phyloP scores from a whole-genome alignment of 2,797 vertebrate genomes.

The Okamejei kenojei region DNA sequence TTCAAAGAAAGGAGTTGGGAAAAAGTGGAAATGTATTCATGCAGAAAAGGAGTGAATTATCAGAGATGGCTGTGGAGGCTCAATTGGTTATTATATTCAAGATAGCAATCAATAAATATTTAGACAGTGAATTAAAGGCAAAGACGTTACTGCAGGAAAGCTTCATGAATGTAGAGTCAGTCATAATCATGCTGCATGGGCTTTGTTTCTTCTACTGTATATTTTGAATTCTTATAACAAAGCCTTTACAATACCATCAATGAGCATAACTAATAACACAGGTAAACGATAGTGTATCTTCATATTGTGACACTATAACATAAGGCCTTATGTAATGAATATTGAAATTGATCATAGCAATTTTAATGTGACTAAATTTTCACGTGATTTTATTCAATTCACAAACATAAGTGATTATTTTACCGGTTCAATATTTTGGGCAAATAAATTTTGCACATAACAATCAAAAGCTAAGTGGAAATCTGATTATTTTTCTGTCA shows the following conservation, averaged over 20 bases:
- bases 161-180: no score
- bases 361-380: neutral
- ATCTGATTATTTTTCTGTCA: neutral
- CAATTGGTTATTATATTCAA: no score
- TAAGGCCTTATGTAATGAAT: neutral
- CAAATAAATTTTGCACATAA: neutral
- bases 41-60: no score
- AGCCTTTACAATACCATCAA: neutral
- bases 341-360: neutral
- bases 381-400: neutral
- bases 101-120: no score
- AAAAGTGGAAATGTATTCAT: no score
- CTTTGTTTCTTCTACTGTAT: no score
- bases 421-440: neutral
- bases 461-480: neutral
- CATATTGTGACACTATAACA: neutral
- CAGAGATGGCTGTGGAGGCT: no score
- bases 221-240: no score
- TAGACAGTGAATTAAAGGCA: no score
- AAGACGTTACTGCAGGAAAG: no score
- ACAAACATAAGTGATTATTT: neutral
- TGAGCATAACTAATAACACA: neutral
- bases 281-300: neutral
- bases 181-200: no score
- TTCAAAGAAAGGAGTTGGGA: no score